phyloP scores from a whole-genome alignment of 2,888 invertebrate genomes.

The Hemithea aestivaria region DNA sequence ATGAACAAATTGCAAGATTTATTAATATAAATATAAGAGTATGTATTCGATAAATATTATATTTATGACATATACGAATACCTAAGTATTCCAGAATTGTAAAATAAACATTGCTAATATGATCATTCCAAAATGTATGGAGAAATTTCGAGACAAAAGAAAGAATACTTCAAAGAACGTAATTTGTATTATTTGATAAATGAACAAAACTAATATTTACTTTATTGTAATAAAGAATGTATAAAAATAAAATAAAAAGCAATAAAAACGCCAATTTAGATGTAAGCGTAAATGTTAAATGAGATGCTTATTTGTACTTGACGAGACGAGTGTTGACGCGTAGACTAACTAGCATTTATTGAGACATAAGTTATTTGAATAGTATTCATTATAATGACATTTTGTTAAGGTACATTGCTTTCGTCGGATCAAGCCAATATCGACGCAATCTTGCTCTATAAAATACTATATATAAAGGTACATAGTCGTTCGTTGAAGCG shows the following conservation, averaged over 20 bases:
- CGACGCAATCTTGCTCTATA: too few species aligned
- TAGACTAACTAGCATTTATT: constrained; percentile 34
- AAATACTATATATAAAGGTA: too few species aligned
- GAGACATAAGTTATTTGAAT: constrained; percentile 20
- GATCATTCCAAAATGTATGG: too few species aligned
- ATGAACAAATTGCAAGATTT: too few species aligned
- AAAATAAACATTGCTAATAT: too few species aligned
- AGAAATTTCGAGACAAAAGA: too few species aligned
- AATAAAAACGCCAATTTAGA: constrained; percentile 73
- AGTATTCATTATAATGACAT: constrained; percentile 32
- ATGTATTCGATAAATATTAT: too few species aligned
- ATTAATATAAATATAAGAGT: too few species aligned
- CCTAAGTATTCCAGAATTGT: too few species aligned
- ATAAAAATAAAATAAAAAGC: constrained; percentile 46
- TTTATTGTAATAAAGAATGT: constrained; percentile 5
- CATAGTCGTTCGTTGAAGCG: too few species aligned
- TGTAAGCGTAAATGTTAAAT: constrained; percentile 49
- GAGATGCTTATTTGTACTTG: constrained; percentile 48
- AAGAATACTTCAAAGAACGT: constrained; percentile 1
- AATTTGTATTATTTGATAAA: constrained; percentile 30
- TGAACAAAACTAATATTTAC: constrained; percentile 7
- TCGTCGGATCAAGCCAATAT: too few species aligned
- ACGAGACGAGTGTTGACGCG: constrained; percentile 34
- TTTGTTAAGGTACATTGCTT: constrained; percentile 34
- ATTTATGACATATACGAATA: too few species aligned